Conservation (phyloP, 2,888 invertebrate species). For the Beris chalybata region DNA sequence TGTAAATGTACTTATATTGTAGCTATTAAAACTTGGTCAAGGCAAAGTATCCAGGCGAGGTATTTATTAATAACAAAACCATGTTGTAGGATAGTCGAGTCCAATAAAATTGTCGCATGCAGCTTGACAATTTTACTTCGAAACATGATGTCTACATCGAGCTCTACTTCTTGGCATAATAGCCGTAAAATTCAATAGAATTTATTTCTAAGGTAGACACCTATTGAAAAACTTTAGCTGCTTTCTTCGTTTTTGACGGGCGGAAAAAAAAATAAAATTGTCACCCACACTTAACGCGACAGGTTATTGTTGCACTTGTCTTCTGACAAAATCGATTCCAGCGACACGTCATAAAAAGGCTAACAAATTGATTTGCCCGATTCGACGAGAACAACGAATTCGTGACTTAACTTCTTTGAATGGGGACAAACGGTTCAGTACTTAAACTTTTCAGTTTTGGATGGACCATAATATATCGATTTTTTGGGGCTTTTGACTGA, state of each 20-base stretch:
- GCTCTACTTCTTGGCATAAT: slow-evolving; percentile 22
- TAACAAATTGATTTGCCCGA: slow-evolving; percentile 33
- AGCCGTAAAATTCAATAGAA: slow-evolving; percentile 17
- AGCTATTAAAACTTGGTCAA: slow-evolving; percentile 25
- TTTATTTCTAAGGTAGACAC: slow-evolving; percentile 7
- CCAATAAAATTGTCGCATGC: slow-evolving; percentile 21
- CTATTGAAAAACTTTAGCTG: slow-evolving; percentile 11
- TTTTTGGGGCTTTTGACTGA: too few species aligned
- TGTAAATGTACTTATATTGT: slow-evolving; percentile 13
- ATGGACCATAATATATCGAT: too few species aligned
- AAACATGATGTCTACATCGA: slow-evolving; percentile 16
- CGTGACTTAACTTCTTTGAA: slow-evolving; percentile 30
- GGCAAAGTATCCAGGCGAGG: slow-evolving; percentile 20
- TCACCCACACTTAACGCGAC: slow-evolving; percentile 29
- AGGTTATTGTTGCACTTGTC: slow-evolving; percentile 32
- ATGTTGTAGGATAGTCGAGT: slow-evolving; percentile 8
- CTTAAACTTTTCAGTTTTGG: too few species aligned
- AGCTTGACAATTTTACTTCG: slow-evolving; percentile 1
- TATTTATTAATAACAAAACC: slow-evolving; percentile 7
- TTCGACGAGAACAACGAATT: slow-evolving; percentile 35
- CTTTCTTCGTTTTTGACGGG: slow-evolving; percentile 8
- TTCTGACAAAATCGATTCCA: slow-evolving; percentile 24
- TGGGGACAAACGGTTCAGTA: not conserved
- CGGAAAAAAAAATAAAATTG: slow-evolving; percentile 14
- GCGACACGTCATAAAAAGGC: slow-evolving; percentile 29